phyloP scores from a whole-genome alignment of 2,888 invertebrate genomes.

The Chorisops tibialis region DNA sequence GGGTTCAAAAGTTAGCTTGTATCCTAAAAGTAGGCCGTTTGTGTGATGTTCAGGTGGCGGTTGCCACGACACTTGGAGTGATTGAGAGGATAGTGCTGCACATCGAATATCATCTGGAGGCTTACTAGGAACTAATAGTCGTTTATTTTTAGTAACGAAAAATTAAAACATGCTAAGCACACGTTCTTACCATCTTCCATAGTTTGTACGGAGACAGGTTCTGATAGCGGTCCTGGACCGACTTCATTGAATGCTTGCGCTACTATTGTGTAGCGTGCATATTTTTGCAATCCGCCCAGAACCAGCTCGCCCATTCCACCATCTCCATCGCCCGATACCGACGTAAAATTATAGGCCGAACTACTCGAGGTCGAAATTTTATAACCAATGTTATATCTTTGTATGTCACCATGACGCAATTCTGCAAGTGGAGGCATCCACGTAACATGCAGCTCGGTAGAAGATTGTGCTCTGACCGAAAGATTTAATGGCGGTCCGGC shows the following conservation, averaged over 20 bases:
- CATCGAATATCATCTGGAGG: constrained; percentile 77
- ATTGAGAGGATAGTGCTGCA: constrained; percentile 69
- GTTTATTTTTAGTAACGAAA: background rate
- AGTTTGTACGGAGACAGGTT: constrained; percentile 65
- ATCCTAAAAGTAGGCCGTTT: constrained; percentile 75
- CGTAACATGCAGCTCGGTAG: constrained; percentile 68
- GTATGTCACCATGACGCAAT: constrained; percentile 69
- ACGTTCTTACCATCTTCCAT: constrained; percentile 69
- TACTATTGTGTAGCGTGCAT: constrained; percentile 65
- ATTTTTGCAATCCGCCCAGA: constrained; percentile 62
- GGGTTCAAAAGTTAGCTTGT: constrained; percentile 67
- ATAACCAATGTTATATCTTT: constrained; percentile 69
- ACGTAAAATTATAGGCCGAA: constrained; percentile 64
- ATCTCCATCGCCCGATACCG: constrained; percentile 66
- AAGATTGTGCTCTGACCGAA: constrained; percentile 67
- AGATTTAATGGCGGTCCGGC: constrained; percentile 67
- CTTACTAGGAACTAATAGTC: constrained; percentile 65
- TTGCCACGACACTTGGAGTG: constrained; percentile 76
- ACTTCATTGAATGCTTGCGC: constrained; percentile 73
- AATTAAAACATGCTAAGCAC: constrained; percentile 2
- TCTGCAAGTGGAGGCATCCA: constrained; percentile 71
- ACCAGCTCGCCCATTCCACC: constrained; percentile 64
- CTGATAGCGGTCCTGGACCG: constrained; percentile 68
- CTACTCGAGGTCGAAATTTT: constrained; percentile 53
- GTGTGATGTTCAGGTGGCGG: constrained; percentile 69